Base-by-base conservation (phyloP, 1,140 invertebrate genomes). In the Drosophila kepulauana region DNA sequence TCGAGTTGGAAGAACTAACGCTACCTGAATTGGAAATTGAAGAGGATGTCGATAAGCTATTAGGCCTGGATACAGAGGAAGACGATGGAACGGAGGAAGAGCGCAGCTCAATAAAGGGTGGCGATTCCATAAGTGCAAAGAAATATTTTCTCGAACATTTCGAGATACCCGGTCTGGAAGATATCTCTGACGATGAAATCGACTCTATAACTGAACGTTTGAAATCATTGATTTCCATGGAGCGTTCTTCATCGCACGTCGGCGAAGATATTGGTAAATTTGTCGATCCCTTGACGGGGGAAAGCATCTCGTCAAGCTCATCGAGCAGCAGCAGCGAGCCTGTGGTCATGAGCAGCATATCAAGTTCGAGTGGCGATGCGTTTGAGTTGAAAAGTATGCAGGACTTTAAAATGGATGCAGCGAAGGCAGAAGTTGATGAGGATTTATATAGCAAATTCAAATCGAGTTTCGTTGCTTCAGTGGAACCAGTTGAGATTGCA, bases 141-240 rank as follows among this genome's bases (percentile, higher is more conserved):
- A 33, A 11, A 1, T n/a, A 33, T 52, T 33, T 52, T 30, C n/a
- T 52, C 1, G 20, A 51, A 5, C 30, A 30, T 13, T 52, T 52
- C 11, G 51, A 52, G 5, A 33, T 52, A 13, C 51, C 51, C 11
- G n/a, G 5, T 3, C 15, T 52, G 25, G 25, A 13, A 7, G 51
- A 52, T 33, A 52, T 52, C 33, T 52, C 51, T 30, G 51, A 52
- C 2, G 28, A 52, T 6, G 51, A 52, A 15, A 52, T n/a, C 0
- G 11, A n/a, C n/a, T 38, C 35, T 11, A 15, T 38, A 35, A 3
- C 20, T 3, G 51, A 35, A 1, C 20, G 13, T 15, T 13, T 54
- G 11, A 54, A 30, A 13, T 56, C 52, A 8, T 0, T 48, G 10
- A 10, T 38, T 0, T 48, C 15, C 8, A 3, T 11, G 8, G 7